A percentile compares a stretch with the other conserved stretches of the same genome.
phyloP scores from a whole-genome alignment of 2,888 invertebrate species.

The Trachelus stipa region DNA sequence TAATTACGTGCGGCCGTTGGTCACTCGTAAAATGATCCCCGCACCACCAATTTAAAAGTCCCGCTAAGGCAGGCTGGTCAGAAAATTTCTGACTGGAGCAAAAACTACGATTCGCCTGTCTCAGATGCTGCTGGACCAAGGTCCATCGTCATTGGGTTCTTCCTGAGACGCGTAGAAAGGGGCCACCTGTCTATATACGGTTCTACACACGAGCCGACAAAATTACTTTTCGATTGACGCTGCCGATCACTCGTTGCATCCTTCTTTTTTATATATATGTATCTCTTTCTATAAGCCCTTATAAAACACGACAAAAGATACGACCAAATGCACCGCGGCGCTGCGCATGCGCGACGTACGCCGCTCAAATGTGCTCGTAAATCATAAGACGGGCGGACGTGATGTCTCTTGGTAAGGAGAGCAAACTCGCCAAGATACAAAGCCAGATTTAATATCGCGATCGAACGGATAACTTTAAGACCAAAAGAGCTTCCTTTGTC shows the following conservation, averaged over 20 bases:
- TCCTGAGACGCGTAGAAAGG: not conserved
- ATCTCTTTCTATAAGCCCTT: not conserved
- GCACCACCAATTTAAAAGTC: conserved; percentile 5
- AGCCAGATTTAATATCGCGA: not conserved
- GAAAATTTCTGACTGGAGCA: conserved; percentile 1
- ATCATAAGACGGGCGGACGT: not conserved
- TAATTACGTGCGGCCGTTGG: not conserved
- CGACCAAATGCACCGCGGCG: not conserved
- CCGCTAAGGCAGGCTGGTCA: not conserved
- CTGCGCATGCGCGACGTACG: not conserved
- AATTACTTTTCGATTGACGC: conserved; percentile 9
- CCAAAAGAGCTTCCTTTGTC: not conserved
- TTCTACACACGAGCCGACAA: conserved; percentile 13
- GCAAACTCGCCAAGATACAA: not conserved
- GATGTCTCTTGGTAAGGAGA: not conserved
- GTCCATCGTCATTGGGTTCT: not conserved
- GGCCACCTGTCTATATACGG: conserved; percentile 7
- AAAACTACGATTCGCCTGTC: conserved; percentile 7
- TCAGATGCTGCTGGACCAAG: not conserved
- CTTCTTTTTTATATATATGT: not conserved
- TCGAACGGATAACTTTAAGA: not conserved
- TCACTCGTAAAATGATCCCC: not conserved
- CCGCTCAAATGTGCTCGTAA: not conserved
- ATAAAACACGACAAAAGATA: not conserved
- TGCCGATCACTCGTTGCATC: not conserved